A percentile compares a stretch with the other conserved stretches of the same genome.
phyloP scores from a whole-genome alignment of 2,888 invertebrate genomes.

The Andrena marginata region DNA sequence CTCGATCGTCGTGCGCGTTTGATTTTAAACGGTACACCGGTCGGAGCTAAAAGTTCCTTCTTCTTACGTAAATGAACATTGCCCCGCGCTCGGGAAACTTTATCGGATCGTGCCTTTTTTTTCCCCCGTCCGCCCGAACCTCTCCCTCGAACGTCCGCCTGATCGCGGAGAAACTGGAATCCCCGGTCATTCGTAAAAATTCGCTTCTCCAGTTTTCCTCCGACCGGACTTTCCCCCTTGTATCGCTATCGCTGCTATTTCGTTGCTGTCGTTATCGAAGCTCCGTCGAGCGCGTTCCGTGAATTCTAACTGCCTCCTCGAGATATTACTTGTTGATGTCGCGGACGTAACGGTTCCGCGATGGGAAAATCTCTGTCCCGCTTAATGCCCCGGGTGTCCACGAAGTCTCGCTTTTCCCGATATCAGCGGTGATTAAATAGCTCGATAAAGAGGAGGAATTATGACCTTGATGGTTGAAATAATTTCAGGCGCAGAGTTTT shows the following conservation, averaged over 20 bases:
- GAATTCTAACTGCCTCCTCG: conserved; percentile 3
- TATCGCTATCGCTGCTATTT: conserved; percentile 25
- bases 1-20: conserved; percentile 37
- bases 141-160: neutral
- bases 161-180: neutral
- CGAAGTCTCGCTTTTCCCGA: neutral
- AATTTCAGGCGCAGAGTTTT: neutral
- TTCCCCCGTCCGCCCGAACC: neutral
- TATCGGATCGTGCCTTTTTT: conserved; percentile 30
- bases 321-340: conserved; percentile 54
- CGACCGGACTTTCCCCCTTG: neutral
- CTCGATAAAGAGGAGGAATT: neutral
- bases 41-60: conserved; percentile 21
- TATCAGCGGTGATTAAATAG: neutral
- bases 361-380: conserved; percentile 8
- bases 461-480: neutral
- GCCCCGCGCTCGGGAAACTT: conserved; percentile 30
- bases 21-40: conserved; percentile 47
- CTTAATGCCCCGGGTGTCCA: neutral
- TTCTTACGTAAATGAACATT: conserved; percentile 51
- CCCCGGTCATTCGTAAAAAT: conserved; percentile 28
- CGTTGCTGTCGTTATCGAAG: conserved; percentile 28
- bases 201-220: neutral
- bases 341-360: conserved; percentile 2
- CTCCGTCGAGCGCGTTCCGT: neutral